Percentiles rank a stretch among this genome's conserved stretches.
Evolutionary conservation across 1,140 invertebrate species (phyloP).

Genomic region (Monomorium pharaonis): DNA sequence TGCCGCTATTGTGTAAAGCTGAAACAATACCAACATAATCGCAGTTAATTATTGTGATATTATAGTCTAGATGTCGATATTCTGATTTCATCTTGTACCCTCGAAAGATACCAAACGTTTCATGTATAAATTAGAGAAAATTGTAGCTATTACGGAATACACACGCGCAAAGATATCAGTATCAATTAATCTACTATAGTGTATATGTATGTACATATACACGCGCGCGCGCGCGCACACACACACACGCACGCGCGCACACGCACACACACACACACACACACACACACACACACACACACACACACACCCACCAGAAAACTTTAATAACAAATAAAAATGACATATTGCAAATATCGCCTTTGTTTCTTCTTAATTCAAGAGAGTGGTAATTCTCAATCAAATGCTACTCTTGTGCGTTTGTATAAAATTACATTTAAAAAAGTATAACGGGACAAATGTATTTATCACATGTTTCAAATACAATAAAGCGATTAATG

Average conservation of each 20-base stretch:
- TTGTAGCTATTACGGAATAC: constrained; percentile 68
- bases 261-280: constrained; percentile 32
- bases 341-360: constrained; percentile 63
- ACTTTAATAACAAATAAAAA: constrained; percentile 66
- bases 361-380: constrained; percentile 13
- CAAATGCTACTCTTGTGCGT: neutral
- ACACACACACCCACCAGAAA: constrained; percentile 52
- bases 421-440: constrained; percentile 7
- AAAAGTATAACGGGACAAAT: neutral
- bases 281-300: neutral
- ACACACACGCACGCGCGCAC: neutral
- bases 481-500: neutral
- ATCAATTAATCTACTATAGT: constrained; percentile 63
- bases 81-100: constrained; percentile 76
- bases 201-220: constrained; percentile 1
- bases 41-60: constrained; percentile 63
- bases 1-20: constrained; percentile 50
- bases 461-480: neutral
- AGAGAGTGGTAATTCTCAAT: neutral
- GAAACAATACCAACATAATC: constrained; percentile 52
- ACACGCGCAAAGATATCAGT: constrained; percentile 69
- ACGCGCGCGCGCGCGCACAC: neutral
- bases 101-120: constrained; percentile 72
- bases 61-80: constrained; percentile 76
- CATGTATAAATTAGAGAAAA: constrained; percentile 67